Percentiles rank a stretch among this genome's conserved stretches.
These are phyloP conservation scores for Zenarchopterus dispar DNA, from an alignment of 2,797 vertebrate genomes.

Conservation along the genomic window DNA sequence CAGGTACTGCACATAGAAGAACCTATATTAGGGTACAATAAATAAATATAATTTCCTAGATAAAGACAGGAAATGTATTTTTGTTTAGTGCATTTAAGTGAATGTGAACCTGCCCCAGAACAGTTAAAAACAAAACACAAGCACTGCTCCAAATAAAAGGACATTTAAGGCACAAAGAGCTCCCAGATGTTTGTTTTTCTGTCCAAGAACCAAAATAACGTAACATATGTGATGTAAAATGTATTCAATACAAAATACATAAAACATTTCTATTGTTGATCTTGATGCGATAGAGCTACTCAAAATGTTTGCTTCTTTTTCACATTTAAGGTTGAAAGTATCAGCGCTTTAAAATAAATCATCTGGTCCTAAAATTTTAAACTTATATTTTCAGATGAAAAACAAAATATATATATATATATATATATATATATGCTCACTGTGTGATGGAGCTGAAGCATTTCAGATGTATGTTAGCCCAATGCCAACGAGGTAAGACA, in stretches of 20 bases:
- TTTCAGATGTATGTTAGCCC: not conserved
- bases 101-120: slow-evolving; percentile 7
- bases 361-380: no score
- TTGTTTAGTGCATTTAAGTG: no score
- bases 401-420: no score
- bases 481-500: not conserved
- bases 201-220: slow-evolving; percentile 28
- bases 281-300: not conserved
- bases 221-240: not conserved
- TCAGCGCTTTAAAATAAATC: no score
- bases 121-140: slow-evolving; percentile 16
- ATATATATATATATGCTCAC: no score
- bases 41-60: slow-evolving; percentile 3
- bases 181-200: slow-evolving; percentile 30
- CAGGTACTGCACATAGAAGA: slow-evolving; percentile 22
- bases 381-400: no score
- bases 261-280: slow-evolving; percentile 36
- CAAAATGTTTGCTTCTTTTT: no score
- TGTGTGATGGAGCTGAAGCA: no score
- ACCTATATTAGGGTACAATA: not conserved
- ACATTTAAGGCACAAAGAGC: slow-evolving; percentile 63
- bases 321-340: no score
- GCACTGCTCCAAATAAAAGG: slow-evolving; percentile 21
- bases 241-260: slow-evolving; percentile 7
- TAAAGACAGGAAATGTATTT: not conserved